Evolutionary conservation across 2,797 vertebrate genomes (phyloP), one percentile per base, ranked within the genome.

Genomic region (Aulostomus chinensis): DNA sequence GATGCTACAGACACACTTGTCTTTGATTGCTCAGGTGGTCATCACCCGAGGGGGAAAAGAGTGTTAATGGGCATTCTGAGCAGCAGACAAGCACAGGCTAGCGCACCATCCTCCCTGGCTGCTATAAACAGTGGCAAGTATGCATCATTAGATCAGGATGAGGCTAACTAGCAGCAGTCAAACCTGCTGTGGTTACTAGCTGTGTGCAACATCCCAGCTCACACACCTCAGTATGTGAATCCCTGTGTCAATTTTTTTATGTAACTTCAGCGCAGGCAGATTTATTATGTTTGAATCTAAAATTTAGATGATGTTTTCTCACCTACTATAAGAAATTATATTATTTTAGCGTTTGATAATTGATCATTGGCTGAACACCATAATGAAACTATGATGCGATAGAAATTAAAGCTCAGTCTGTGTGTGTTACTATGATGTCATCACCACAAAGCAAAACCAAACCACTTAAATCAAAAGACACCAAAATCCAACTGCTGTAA

Each of bases 1-100:
- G 58, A 56, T 65, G 76, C 65, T 79, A 61, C 70, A 84, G 76
- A 84, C 82, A 76, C 56, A 41, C 54, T 86, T 76, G 77, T 78
- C 83, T 90, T 88, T 89, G 83, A 89, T 88, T 87, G 83, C 83
- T 90, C 87, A 90, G 88, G 87, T 89, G 88, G 88, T 89, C 86
- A 85, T 81, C 84, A 85, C 88, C 87, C 26, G 68, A 89, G 86
- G 87, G 85, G 71, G 45, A 80, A 81, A 54, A 53, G 49, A 81
- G 66, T 31, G 55, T 84, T 84, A 88, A 86, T 85, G 84, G 81
- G 84, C 80, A 86, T 88, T 89, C 84, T 88, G 58, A 49, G 76
- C 58, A 69, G 59, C 63, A 81, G 84, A 80, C 88, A 89, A 80
- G 88, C 80, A 84, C 80, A 71, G 88, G 76, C 88, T 88, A 79